phyloP scores from a whole-genome alignment of 2,888 invertebrate species.

The Polydrusus tereticollis region DNA sequence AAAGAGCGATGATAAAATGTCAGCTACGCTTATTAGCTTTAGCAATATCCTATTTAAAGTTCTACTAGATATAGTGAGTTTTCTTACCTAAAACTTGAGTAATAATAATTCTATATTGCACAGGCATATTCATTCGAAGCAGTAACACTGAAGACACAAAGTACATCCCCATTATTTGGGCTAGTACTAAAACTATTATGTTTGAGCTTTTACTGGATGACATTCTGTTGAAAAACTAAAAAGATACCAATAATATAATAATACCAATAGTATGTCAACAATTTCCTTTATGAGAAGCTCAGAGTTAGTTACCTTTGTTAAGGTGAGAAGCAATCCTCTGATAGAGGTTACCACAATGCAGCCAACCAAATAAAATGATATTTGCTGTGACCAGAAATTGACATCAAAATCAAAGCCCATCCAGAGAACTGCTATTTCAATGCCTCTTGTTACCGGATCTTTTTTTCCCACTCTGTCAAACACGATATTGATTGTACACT shows the following conservation, averaged over 20 bases:
- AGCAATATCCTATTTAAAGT: too few relatives aligned
- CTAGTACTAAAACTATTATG: conserved; percentile 94
- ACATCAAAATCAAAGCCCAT: conserved; percentile 96
- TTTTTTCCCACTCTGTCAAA: conserved; percentile 99
- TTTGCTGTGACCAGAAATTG: conserved; percentile 99
- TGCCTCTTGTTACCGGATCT: conserved; percentile 96
- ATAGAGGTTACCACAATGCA: conserved; percentile 99
- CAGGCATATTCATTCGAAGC: conserved; percentile 99
- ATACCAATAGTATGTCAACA: too few relatives aligned
- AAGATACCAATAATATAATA: conserved; percentile 54
- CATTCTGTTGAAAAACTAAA: conserved; percentile 98
- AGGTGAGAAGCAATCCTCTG: conserved; percentile 92
- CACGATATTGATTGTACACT: conserved; percentile 98
- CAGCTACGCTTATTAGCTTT: too few relatives aligned
- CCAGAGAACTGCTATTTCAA: conserved; percentile 97
- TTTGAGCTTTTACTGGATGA: conserved; percentile 99
- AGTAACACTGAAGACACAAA: conserved; percentile 97
- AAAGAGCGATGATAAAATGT: too few relatives aligned
- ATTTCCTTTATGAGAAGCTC: too few relatives aligned
- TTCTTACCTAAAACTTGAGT: conserved; percentile 88
- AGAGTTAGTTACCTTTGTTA: conserved; percentile 97
- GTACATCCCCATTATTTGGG: conserved; percentile 99
- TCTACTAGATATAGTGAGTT: too few relatives aligned
- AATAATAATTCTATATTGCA: conserved; percentile 94
- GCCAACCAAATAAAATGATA: conserved; percentile 96